Evolutionary conservation across 2,797 vertebrate genomes (phyloP), one percentile per base, ranked within the genome.

Genomic region (Tragopan temminckii): DNA sequence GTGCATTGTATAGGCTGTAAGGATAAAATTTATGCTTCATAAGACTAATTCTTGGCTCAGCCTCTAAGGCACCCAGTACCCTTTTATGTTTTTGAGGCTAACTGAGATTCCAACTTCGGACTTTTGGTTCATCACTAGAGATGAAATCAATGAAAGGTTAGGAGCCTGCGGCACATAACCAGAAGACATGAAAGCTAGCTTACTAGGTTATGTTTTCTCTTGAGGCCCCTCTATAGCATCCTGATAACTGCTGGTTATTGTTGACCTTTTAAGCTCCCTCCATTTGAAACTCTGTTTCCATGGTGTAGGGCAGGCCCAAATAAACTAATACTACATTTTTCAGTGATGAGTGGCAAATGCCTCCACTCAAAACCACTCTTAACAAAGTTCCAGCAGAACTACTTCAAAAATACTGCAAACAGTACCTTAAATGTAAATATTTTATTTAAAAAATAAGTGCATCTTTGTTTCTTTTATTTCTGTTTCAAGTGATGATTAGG

Each of bases 341-440:
- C 33, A 76, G 38, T 59, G 24, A 55, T 35, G 24, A 4, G 18
- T 63, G n/a, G 16, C 19, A 87, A 85, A 59, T 43, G 57, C 5
- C 29, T 43, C 21, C 45, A 68, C 64, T 88, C n/a, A 31, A 77
- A 89, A 67, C 7, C 11, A 36, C 15, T 71, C 45, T 78, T 62
- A 62, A 71, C 7, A 82, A 70, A 79, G 25, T 67, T 69, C 20
- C 43, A 79, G 20, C 40, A 63, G 43, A 64, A 45, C 20, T 58
- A 17, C 27, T 5, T 57, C 59, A 68, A 81, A 74, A 91, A 72
- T 50, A 11, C 13, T 48, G 52, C 23, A 3, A 29, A 67, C 36
- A 13, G 11, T 57, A 64, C 31, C 21, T 90, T 67, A 86, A 90
- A 84, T 35, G 55, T 67, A 96, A 94, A 74, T n/a, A 77, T 48